phyloP scores from a whole-genome alignment of 2,888 invertebrate genomes.

The Aproaerema taeniolella region DNA sequence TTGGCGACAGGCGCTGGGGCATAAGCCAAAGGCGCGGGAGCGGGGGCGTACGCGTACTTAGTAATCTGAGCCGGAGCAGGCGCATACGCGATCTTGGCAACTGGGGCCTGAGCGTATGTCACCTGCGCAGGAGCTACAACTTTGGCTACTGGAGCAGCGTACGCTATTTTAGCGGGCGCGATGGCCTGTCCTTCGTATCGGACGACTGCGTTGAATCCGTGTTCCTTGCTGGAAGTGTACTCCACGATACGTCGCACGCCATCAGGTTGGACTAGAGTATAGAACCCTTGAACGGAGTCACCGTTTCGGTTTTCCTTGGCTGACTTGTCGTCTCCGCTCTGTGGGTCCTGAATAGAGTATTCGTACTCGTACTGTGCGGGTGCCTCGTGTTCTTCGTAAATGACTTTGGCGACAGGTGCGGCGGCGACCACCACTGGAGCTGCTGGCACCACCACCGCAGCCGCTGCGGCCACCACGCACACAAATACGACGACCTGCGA shows the following conservation, averaged over 20 bases:
- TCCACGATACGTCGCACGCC: slow-evolving; percentile 42
- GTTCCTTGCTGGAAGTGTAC: slow-evolving; percentile 37
- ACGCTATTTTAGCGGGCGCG: slow-evolving; percentile 26
- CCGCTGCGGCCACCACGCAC: slow-evolving; percentile 42
- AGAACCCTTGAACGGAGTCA: slow-evolving; percentile 40
- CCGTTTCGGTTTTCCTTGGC: slow-evolving; percentile 40
- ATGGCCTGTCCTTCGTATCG: slow-evolving; percentile 33
- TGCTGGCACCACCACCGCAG: slow-evolving; percentile 31
- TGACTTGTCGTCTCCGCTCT: slow-evolving; percentile 43
- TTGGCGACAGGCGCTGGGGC: slow-evolving; percentile 26
- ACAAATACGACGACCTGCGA: slow-evolving; percentile 36
- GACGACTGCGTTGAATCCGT: slow-evolving; percentile 44
- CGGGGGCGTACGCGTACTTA: slow-evolving; percentile 27
- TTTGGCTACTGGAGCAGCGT: slow-evolving; percentile 29
- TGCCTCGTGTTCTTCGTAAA: slow-evolving; percentile 26
- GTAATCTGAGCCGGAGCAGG: slow-evolving; percentile 21
- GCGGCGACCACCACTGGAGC: slow-evolving; percentile 26
- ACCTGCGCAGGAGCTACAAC: slow-evolving; percentile 9
- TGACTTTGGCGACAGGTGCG: slow-evolving; percentile 29
- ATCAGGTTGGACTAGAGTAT: slow-evolving; percentile 43
- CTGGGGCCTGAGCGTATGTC: slow-evolving; percentile 5
- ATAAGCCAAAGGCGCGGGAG: slow-evolving; percentile 27
- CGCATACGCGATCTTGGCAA: slow-evolving; percentile 35
- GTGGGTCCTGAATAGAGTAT: slow-evolving; percentile 41
- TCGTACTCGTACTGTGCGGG: slow-evolving; percentile 39